These are phyloP conservation scores for Drosophila pruinosa DNA, from an alignment of 1,140 invertebrate genomes.

Conservation along the genomic window DNA sequence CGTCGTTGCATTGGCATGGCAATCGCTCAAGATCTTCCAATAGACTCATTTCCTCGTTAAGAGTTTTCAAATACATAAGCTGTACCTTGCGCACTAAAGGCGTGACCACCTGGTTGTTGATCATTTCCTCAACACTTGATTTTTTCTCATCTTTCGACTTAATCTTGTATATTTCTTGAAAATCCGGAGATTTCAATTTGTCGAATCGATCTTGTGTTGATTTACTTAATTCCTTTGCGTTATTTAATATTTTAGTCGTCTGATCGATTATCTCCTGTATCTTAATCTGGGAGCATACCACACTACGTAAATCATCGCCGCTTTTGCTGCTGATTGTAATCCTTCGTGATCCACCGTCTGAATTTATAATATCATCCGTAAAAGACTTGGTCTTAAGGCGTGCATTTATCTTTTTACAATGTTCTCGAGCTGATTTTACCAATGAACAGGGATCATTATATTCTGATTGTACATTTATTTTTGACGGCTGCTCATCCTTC, in stretches of 20 bases:
- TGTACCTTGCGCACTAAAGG: constrained; percentile 54
- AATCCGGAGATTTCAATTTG: background rate
- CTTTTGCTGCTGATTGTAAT: constrained; percentile 60
- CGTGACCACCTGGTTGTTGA: constrained; percentile 44
- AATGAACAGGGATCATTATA: background rate
- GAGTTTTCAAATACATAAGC: constrained; percentile 52
- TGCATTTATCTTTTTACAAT: background rate
- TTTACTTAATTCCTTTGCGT: background rate
- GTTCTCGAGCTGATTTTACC: constrained; percentile 6
- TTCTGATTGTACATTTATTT: background rate
- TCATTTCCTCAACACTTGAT: constrained; percentile 30
- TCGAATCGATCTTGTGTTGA: too few relatives aligned
- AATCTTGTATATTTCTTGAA: background rate
- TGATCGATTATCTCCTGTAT: constrained; percentile 43
- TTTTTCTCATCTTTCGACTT: background rate
- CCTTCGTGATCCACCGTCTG: background rate
- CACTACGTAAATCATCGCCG: constrained; percentile 44
- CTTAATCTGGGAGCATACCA: constrained; percentile 56
- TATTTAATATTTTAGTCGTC: background rate
- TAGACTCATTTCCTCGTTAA: constrained; percentile 48
- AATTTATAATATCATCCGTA: background rate
- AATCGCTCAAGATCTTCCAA: constrained; percentile 51
- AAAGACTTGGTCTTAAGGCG: constrained; percentile 6
- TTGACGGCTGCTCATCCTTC: background rate
- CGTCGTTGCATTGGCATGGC: constrained; percentile 32